Percentiles rank a stretch among this genome's conserved stretches.
Evolutionary conservation across 2,888 invertebrate genomes (phyloP).

Genomic region (Limnephilus auricula): DNA sequence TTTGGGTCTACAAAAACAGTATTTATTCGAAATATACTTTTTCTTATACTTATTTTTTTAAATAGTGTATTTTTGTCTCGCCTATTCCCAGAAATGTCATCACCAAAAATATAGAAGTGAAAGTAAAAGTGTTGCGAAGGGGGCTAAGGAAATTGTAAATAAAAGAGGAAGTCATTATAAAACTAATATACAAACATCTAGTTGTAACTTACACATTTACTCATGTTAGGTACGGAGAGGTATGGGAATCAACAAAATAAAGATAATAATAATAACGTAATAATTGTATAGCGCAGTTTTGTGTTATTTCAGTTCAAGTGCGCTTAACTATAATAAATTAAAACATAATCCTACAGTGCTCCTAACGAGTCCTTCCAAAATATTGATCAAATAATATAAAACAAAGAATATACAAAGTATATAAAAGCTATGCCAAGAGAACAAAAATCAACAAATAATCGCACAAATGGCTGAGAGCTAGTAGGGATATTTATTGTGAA

Average conservation of each 20-base stretch:
- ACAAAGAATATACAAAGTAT: too few species aligned
- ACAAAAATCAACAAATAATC: too few species aligned
- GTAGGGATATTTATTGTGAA: not conserved
- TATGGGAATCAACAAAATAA: not conserved
- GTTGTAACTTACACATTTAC: not conserved
- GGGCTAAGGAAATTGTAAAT: not conserved
- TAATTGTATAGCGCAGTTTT: too few species aligned
- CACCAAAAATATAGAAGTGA: not conserved
- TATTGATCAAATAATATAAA: too few species aligned
- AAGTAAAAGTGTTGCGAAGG: not conserved
- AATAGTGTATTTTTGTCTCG: not conserved
- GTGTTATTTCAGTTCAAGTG: too few species aligned
- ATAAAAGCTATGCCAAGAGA: too few species aligned
- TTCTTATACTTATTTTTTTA: not conserved
- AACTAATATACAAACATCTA: not conserved
- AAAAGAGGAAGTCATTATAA: too few species aligned
- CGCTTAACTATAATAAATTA: too few species aligned
- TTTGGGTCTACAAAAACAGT: not conserved
- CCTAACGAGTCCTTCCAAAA: too few species aligned
- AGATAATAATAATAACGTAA: too few species aligned
- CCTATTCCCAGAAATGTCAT: not conserved
- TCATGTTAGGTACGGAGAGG: not conserved
- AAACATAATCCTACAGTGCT: too few species aligned
- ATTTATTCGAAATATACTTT: not conserved
- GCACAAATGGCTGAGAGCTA: not conserved